Conservation (phyloP, 1,140 invertebrate genomes). For the Nasonia vitripennis region DNA sequence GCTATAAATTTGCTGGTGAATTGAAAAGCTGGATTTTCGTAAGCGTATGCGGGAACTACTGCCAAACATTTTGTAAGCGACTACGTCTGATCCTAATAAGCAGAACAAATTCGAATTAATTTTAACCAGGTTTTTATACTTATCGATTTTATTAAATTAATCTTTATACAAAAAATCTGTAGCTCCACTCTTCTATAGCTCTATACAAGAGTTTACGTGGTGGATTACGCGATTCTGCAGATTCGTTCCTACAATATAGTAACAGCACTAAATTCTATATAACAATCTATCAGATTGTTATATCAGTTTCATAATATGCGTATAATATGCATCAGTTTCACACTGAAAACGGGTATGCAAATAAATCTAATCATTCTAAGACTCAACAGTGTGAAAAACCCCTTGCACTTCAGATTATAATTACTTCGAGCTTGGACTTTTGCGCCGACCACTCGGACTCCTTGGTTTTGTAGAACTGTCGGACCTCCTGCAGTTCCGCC, state of each 20-base stretch:
- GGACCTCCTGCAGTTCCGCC: conserved; percentile 80
- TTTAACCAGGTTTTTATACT: background rate
- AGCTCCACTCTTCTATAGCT: background rate
- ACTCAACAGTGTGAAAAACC: conserved; percentile 16
- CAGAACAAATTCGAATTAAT: background rate
- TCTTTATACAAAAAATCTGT: background rate
- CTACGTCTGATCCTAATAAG: background rate
- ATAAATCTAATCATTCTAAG: background rate
- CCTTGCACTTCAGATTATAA: conserved; percentile 41
- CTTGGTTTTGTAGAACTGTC: conserved; percentile 81
- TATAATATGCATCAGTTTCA: background rate
- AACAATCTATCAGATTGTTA: background rate
- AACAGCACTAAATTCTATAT: background rate
- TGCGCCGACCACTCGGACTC: conserved; percentile 86
- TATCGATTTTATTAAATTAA: conserved; percentile 24
- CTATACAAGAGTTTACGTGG: background rate
- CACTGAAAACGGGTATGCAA: background rate
- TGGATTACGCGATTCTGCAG: conserved; percentile 25
- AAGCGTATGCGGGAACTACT: no score
- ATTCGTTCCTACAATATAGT: background rate
- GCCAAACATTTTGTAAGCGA: no score
- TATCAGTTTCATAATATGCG: no score
- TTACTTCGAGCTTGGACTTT: conserved; percentile 82
- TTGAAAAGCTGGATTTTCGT: no score
- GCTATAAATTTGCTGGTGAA: no score